Evolutionary conservation across 2,888 invertebrate species (phyloP).

Genomic region (Sinhomidia bicolor): DNA sequence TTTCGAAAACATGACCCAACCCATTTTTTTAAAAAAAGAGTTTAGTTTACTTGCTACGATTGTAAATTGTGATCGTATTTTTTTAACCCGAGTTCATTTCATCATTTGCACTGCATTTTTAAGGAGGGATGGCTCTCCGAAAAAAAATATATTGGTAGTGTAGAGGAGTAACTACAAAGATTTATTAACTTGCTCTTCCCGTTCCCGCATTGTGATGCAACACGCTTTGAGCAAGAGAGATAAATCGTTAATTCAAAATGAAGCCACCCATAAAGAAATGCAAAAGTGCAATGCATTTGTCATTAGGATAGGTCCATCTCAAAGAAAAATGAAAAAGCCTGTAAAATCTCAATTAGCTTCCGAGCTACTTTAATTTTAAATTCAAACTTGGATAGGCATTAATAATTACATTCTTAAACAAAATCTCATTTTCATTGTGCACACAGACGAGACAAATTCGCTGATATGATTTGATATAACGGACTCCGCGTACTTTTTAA

Average conservation of each 20-base stretch:
- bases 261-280: constrained; percentile 52
- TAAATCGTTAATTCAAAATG: background rate
- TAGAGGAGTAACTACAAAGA: background rate
- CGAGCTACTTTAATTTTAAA: background rate
- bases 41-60: constrained; percentile 11
- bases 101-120: constrained; percentile 10
- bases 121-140: background rate
- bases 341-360: constrained; percentile 7
- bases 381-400: background rate
- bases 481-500: background rate
- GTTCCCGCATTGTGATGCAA: no score
- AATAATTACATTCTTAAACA: constrained; percentile 2
- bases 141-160: background rate
- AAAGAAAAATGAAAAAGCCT: background rate
- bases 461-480: background rate
- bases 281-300: constrained; percentile 28
- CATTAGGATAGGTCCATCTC: constrained; percentile 47
- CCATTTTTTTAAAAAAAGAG: constrained; percentile 26
- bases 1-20: constrained; percentile 53
- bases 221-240: background rate
- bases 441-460: background rate
- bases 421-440: constrained; percentile 30
- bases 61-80: constrained; percentile 29
- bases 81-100: constrained; percentile 4
- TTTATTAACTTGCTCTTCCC: constrained; percentile 20